These are phyloP conservation scores for Charina bottae DNA, from an alignment of 2,113 vertebrate genomes.

Conservation along the genomic window DNA sequence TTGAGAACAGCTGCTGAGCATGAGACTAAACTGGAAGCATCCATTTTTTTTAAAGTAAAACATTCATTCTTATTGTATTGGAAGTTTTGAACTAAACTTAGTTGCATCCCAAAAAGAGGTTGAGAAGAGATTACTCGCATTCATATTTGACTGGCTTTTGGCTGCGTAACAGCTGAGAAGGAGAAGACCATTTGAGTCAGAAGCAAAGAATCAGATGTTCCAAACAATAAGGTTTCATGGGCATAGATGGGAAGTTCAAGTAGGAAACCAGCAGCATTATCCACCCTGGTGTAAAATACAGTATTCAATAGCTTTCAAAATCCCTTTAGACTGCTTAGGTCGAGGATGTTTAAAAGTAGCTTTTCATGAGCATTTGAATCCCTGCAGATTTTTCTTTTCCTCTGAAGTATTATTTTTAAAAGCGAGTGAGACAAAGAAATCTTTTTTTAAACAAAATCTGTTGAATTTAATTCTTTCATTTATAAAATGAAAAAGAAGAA, in stretches of 20 bases:
- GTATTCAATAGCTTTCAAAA: slow-evolving; percentile 65
- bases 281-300: slow-evolving; percentile 50
- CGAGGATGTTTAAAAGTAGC: slow-evolving; percentile 63
- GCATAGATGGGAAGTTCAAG: neutral
- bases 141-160: neutral
- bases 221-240: neutral
- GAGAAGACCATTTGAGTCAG: neutral
- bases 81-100: neutral
- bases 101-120: neutral
- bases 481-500: slow-evolving; percentile 30
- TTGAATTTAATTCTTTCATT: slow-evolving; percentile 64
- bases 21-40: neutral
- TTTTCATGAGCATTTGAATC: slow-evolving; percentile 64
- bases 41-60: neutral
- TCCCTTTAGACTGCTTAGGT: slow-evolving; percentile 53
- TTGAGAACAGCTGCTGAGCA: neutral
- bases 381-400: slow-evolving; percentile 57
- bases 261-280: slow-evolving; percentile 24
- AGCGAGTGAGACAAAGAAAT: slow-evolving; percentile 19
- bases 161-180: neutral
- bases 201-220: slow-evolving; percentile 7
- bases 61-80: neutral
- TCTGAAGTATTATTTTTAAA: slow-evolving; percentile 58
- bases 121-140: neutral
- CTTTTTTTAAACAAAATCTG: slow-evolving; percentile 49